Evolutionary conservation across 2,113 vertebrate species (phyloP).

Genomic region (Orthochromis malagaraziensis): DNA sequence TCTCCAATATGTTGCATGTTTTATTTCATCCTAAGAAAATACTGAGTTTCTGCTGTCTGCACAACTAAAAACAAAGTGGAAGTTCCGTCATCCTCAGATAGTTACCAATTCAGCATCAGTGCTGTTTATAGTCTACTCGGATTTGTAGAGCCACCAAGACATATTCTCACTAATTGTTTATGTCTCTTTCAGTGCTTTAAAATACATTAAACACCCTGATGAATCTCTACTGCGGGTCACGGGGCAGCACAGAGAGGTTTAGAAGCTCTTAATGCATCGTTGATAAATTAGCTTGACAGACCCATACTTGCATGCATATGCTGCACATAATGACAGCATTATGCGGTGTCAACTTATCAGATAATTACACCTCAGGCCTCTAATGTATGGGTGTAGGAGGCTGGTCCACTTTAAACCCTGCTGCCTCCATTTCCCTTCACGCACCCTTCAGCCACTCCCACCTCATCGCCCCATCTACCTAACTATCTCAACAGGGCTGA

Average conservation of each 20-base stretch:
- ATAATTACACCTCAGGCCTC: background rate
- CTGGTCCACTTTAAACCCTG: slow-evolving; percentile 13
- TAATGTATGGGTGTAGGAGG: slow-evolving; percentile 12
- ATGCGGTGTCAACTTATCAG: background rate
- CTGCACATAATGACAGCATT: background rate
- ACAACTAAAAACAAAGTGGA: background rate
- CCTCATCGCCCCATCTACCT: background rate
- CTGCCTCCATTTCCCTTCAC: background rate
- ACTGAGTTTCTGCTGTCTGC: background rate
- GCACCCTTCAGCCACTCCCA: background rate
- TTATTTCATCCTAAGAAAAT: background rate
- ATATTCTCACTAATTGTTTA: background rate
- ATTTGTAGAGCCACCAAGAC: background rate
- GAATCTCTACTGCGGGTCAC: background rate
- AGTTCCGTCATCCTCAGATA: background rate
- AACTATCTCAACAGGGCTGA: background rate
- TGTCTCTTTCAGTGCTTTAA: background rate
- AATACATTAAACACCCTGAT: background rate
- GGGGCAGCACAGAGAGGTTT: background rate
- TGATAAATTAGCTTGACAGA: background rate
- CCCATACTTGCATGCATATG: background rate
- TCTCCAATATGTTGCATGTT: background rate
- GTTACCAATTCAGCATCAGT: background rate
- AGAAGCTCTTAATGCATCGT: background rate
- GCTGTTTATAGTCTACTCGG: background rate